Conservation (phyloP, 30 jellyfish, hydroid and myxozoan species). For the Phacellophora camtschatica region DNA sequence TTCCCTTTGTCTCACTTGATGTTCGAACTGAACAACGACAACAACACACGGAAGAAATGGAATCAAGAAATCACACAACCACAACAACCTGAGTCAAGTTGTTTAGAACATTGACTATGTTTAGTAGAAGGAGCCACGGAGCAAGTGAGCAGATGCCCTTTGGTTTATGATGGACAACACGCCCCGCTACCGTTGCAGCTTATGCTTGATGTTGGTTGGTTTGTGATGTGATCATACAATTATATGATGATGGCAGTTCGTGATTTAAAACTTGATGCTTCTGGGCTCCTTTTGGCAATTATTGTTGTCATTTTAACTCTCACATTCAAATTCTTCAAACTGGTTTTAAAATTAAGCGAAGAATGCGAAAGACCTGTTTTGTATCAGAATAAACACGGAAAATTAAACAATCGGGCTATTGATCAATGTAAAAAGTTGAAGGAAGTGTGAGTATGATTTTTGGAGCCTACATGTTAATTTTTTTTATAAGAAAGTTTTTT, state of each 20-base stretch:
- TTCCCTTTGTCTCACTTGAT: too few species aligned
- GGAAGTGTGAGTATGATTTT: constrained; percentile 29
- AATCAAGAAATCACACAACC: too few species aligned
- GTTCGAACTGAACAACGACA: too few species aligned
- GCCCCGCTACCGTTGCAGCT: neutral
- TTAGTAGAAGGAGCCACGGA: too few species aligned
- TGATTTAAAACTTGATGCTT: constrained; percentile 3
- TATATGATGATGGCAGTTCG: neutral
- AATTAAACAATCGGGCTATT: constrained; percentile 1
- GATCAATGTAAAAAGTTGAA: constrained; percentile 31
- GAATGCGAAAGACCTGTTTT: constrained; percentile 38
- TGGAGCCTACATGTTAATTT: too few species aligned
- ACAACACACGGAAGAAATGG: too few species aligned
- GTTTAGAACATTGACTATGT: too few species aligned
- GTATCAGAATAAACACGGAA: constrained; percentile 4
- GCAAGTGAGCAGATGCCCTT: too few species aligned
- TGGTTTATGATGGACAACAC: neutral
- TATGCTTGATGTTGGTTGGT: neutral
- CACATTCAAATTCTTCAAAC: constrained; percentile 7
- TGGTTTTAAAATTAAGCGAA: constrained; percentile 24
- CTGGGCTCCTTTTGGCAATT: constrained; percentile 32
- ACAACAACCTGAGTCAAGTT: too few species aligned
- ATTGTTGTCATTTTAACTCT: constrained; percentile 12
- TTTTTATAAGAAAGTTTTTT: too few species aligned
- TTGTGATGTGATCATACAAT: neutral